Evolutionary conservation across 2,113 vertebrate genomes (phyloP), one percentile per base, ranked within the genome.

Genomic region (Megaptera novaeangliae): DNA sequence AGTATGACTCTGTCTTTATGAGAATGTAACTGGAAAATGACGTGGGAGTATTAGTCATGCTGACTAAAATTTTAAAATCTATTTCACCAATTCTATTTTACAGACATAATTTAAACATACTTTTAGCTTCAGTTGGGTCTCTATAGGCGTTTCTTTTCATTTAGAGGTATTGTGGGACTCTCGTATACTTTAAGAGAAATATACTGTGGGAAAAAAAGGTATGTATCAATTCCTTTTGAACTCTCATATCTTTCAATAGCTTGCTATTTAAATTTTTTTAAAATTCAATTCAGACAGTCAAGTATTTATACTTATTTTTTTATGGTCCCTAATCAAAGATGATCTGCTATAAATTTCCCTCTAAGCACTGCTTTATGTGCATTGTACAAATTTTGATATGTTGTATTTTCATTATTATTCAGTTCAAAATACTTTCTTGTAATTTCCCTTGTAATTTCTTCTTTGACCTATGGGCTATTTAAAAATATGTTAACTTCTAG

Each of bases 11-110:
- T 55, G 12, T 86, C 44, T 93, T 78, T 96, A 83, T 84, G 57
- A 83, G n/a, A 55, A 11, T 64, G 9, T 78, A 77, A 72, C 23
- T 90, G 49, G 69, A 94, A 95, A 95, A 93, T 69, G 63, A 97
- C 39, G 14, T 66, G 39, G 66, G 14, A 57, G 18, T 49, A 41
- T 92, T 18, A 84, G 44, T 96, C 25, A 55, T 75, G 66, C 23
- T 80, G 39, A 46, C 55, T 44, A 81, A 96, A 72, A 63, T 59
- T 81, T 52, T 64, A 83, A 78, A 72, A 64, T 80, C 18, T 57
- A 4, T 84, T 87, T 77, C 5, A n/a, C 36, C 31, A 27, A 18
- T 84, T 96, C 52, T 68, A 31, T 55, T 80, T 46, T 77, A 92
- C 72, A 74, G 34, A 83, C 6, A 20, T 86, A 55, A 77, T 41